These are phyloP conservation scores for Xiphophorus hellerii DNA, from an alignment of 2,113 vertebrate species.

Conservation along the genomic window DNA sequence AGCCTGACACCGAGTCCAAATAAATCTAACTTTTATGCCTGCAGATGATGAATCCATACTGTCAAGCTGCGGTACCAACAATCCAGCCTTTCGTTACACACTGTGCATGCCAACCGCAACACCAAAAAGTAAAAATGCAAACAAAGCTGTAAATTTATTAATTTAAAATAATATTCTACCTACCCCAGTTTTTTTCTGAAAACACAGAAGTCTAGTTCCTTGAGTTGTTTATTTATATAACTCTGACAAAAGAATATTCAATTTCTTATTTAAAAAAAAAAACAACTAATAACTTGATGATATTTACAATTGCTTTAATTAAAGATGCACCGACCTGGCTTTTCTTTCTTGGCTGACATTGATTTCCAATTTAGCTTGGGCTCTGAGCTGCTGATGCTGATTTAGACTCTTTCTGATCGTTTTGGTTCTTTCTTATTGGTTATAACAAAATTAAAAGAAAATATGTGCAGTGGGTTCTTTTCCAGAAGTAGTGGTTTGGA, in stretches of 20 bases:
- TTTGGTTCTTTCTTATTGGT: background rate
- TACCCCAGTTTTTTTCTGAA: background rate
- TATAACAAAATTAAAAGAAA: background rate
- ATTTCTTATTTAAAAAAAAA: background rate
- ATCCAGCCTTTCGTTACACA: constrained; percentile 34
- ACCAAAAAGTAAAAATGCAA: background rate
- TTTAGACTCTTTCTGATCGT: background rate
- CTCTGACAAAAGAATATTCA: background rate
- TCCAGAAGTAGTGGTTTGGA: background rate
- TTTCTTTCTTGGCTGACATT: background rate
- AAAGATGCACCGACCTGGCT: background rate
- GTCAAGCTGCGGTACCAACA: constrained; percentile 57
- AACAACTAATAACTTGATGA: background rate
- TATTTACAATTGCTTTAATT: background rate
- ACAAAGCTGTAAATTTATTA: background rate
- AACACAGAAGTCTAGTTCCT: background rate
- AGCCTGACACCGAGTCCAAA: constrained; percentile 56
- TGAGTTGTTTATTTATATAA: background rate
- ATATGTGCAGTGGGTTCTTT: background rate
- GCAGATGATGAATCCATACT: constrained; percentile 62
- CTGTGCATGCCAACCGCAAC: background rate
- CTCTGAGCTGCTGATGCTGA: background rate
- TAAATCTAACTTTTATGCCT: constrained; percentile 72
- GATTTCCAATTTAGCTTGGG: background rate
- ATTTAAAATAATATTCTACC: background rate